Conservation (phyloP, 2,113 vertebrate genomes). For the Dasyprocta punctata region DNA sequence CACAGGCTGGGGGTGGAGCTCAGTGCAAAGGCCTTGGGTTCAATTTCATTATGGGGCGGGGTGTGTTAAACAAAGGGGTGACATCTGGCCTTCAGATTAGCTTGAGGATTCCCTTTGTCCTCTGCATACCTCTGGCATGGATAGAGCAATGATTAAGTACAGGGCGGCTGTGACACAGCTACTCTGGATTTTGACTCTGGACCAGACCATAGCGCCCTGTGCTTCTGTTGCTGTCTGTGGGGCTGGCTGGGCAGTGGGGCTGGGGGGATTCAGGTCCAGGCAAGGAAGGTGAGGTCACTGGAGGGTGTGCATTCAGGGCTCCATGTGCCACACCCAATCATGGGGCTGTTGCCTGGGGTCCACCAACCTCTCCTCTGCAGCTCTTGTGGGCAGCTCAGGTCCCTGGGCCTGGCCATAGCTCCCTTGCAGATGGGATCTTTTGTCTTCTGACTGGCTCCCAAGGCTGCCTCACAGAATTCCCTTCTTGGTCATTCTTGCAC, state of each 20-base stretch:
- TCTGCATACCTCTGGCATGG: neutral
- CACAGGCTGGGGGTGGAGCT: neutral
- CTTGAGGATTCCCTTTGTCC: neutral
- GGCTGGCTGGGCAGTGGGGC: too few relatives aligned
- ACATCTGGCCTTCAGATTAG: neutral
- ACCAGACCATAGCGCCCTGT: rapidly evolving
- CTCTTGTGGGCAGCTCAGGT: neutral
- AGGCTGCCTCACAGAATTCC: neutral
- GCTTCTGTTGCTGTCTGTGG: neutral
- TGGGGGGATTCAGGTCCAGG: neutral
- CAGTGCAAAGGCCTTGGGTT: neutral
- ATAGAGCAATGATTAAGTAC: neutral
- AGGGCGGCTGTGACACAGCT: neutral
- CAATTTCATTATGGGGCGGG: neutral
- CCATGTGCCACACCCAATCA: rapidly evolving
- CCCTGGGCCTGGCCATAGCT: neutral
- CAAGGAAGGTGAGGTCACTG: neutral
- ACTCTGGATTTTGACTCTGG: neutral
- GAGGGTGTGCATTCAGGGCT: neutral
- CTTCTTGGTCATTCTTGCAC: neutral
- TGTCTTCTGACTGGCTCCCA: neutral
- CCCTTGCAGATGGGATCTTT: neutral
- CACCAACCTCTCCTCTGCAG: neutral
- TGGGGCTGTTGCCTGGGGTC: neutral
- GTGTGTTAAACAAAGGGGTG: neutral